phyloP scores from a whole-genome alignment of 2,888 invertebrate species.

The Crioceris asparagi region DNA sequence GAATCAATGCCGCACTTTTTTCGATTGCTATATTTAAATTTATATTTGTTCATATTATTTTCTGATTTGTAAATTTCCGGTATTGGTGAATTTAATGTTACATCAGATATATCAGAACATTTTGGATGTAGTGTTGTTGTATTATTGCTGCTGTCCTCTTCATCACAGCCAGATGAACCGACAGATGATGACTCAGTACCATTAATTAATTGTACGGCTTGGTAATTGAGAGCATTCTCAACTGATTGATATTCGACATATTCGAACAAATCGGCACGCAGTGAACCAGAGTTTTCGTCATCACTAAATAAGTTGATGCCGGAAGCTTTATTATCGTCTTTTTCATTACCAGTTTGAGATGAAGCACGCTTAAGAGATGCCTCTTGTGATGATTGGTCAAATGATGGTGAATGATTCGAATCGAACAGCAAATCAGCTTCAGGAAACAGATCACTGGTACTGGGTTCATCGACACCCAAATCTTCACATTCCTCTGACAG shows the following conservation, averaged over 20 bases:
- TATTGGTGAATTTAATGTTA: constrained; percentile 36
- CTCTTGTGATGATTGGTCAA: constrained; percentile 47
- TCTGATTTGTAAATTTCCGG: constrained; percentile 31
- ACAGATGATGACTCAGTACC: constrained; percentile 30
- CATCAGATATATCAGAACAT: constrained; percentile 36
- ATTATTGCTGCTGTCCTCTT: too few species aligned
- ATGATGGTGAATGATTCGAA: constrained; percentile 58
- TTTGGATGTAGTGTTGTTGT: constrained; percentile 35
- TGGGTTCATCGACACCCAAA: constrained; percentile 67
- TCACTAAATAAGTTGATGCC: constrained; percentile 34
- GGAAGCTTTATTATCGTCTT: constrained; percentile 29
- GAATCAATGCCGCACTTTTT: constrained; percentile 33
- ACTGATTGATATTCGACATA: constrained; percentile 33
- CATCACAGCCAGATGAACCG: constrained; percentile 26
- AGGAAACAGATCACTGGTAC: constrained; percentile 68
- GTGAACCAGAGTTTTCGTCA: constrained; percentile 30
- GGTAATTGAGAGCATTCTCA: constrained; percentile 29
- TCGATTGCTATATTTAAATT: constrained; percentile 37
- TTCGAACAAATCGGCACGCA: constrained; percentile 35
- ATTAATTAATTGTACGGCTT: constrained; percentile 29
- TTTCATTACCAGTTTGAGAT: constrained; percentile 17
- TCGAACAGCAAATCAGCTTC: constrained; percentile 65
- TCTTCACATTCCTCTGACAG: constrained; percentile 71
- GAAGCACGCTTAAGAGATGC: constrained; percentile 18
- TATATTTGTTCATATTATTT: constrained; percentile 34